Base-by-base conservation (phyloP, 2,113 vertebrate genomes). In the Eulemur macaco region DNA sequence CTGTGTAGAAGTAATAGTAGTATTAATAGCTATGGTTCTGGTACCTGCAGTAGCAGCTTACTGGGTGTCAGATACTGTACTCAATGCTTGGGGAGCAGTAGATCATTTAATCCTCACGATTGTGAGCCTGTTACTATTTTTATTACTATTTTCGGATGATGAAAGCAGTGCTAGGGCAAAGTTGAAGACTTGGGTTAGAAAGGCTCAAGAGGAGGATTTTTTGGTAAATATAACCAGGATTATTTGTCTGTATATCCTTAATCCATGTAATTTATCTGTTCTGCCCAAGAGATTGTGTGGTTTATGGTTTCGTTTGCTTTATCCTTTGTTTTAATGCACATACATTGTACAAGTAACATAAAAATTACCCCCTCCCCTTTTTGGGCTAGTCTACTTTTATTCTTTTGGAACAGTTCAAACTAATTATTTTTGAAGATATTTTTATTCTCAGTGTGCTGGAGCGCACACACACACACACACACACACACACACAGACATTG, bases 391-490 rank as follows among this genome's bases (percentile, higher is more conserved):
- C 10, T n/a, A 29, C 74, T 93, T 83, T 58, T 95, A 74, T 93
- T 86, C 42, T 47, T n/a, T 17, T 37, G 74, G 81, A 95, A 71
- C 11, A 29, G 56, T 39, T 87, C 5, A 84, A 42, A 87, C 6
- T 17, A 54, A 84, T 95, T 86, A 27, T 88, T 93, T 74, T 87
- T 66, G 76, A 95, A 86, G 76, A 37, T 14, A 3, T 21, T 77
- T n/a, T 86, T 76, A 0, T 77, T 60, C 54, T 73, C 14, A 47
- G 5, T n/a, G 34, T 83, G 54, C 25, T 31, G n/a, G 74, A 78
- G 63, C 71, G 4, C 42, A 29, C 50, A 56, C 25, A 18, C 14
- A 23, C 31, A 27, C 47, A 76, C 42, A 14, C 37, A 39, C 5
- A 23, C 45, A 15, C 45, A 50, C 42, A 58, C 25, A 15, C 11